phyloP scores from a whole-genome alignment of 2,888 invertebrate species.

The Apamea epomidion region DNA sequence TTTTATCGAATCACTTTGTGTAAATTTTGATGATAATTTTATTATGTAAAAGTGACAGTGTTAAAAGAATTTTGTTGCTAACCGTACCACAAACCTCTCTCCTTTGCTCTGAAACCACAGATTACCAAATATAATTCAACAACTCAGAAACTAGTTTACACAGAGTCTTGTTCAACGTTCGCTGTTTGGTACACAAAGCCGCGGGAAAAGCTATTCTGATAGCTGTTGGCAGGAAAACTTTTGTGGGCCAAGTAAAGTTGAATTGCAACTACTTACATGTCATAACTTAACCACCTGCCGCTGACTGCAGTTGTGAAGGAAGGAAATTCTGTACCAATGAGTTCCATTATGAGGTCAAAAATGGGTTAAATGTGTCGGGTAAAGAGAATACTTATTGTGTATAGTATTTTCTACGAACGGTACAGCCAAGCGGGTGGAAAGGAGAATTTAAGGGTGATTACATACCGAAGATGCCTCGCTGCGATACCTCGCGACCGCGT shows the following conservation, averaged over 20 bases:
- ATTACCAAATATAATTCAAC: neutral
- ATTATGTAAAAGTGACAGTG: too few relatives aligned
- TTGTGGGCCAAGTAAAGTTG: constrained; percentile 26
- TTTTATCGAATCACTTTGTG: too few relatives aligned
- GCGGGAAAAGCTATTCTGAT: constrained; percentile 25
- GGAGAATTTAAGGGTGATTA: too few relatives aligned
- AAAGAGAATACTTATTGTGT: neutral
- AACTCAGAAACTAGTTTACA: constrained; percentile 12
- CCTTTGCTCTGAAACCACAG: neutral
- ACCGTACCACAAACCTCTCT: neutral
- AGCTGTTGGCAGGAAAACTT: constrained; percentile 24
- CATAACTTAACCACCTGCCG: constrained; percentile 14
- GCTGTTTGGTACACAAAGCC: constrained; percentile 29
- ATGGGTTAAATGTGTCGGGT: neutral
- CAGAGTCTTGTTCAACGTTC: constrained; percentile 4
- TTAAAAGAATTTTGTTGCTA: neutral
- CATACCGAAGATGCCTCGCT: too few relatives aligned
- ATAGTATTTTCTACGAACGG: neutral
- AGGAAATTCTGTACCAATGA: constrained; percentile 18
- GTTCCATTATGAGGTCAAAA: neutral
- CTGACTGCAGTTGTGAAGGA: constrained; percentile 21
- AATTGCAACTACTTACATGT: neutral
- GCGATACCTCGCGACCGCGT: too few relatives aligned
- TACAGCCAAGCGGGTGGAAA: neutral
- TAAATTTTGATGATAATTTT: too few relatives aligned